Evolutionary conservation across 2,888 invertebrate species (phyloP), one percentile per base, ranked within the genome.

Genomic region (Apantesis nais): DNA sequence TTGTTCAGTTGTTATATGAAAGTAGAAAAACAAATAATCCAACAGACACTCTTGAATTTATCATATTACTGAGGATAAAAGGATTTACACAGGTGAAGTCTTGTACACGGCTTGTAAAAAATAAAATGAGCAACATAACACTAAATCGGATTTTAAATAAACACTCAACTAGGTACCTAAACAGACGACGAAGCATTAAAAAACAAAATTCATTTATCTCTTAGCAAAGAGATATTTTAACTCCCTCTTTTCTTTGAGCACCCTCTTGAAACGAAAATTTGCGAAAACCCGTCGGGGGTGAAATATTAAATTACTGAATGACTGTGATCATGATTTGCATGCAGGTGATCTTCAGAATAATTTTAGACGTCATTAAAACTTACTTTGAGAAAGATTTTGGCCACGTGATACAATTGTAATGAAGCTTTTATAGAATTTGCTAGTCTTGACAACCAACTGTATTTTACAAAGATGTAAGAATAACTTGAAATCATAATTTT

Each of bases 291-390:
- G 83, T 78, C 68, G 68, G 75, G 58, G 22, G 58, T 60, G 14
- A 85, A 78, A 78, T 75, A 78, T 82, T 80, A 78, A 79, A 86
- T 84, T 80, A 78, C 81, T 81, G 76, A 78, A 77, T 76, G 74
- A 73, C 75, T 77, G 71, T 78, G 78, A 78, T 78, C 76, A 83
- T 83, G 80, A 86, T 89, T 85, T 86, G 83, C 82, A 88, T 87
- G 86, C 85, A 87, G 84, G 84, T 85, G 85, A 86, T 87, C 81
- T 77, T 76, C 67, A 71, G 78, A 83, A 82, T 82, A 85, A 86
- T 78, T 87, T 84, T 68, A 78, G 86, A 78, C 83, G 78, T 89
- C 86, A 85, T 88, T 89, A 89, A 89, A 90, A 89, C 84, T 89
- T 89, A 82, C 83, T 81, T 83, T 72, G 76, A 62, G 61, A 74